phyloP scores from a whole-genome alignment of 2,113 vertebrate species.

The Aptenodytes patagonicus region DNA sequence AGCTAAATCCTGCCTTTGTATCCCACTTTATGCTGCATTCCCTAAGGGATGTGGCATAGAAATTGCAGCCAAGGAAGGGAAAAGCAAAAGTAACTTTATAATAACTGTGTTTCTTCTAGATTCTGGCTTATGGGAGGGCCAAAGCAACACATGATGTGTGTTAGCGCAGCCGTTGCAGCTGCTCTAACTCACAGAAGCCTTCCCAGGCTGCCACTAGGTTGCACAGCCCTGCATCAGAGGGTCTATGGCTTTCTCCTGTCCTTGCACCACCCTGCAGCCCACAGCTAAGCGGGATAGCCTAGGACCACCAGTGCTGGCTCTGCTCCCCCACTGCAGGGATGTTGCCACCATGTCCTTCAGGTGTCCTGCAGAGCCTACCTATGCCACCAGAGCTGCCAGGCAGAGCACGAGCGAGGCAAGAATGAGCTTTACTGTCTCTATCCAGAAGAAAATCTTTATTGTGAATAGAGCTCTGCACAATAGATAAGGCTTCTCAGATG shows the following conservation, averaged over 20 bases:
- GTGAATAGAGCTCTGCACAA: background rate
- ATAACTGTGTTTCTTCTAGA: background rate
- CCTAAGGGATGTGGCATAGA: background rate
- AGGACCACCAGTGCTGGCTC: background rate
- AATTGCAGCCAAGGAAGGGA: background rate
- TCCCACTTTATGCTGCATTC: background rate
- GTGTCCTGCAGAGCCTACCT: background rate
- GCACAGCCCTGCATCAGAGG: background rate
- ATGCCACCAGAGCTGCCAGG: background rate
- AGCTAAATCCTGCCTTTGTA: background rate
- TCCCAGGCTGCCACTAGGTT: background rate
- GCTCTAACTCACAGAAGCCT: background rate
- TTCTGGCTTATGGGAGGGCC: background rate
- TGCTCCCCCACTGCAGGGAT: fast-evolving
- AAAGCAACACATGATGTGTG: fast-evolving
- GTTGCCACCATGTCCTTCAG: background rate
- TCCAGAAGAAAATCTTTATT: background rate
- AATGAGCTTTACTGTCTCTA: background rate
- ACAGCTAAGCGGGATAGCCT: background rate
- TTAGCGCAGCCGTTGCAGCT: background rate
- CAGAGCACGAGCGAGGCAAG: fast-evolving
- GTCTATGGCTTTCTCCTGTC: background rate
- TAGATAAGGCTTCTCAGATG: conserved; percentile 34
- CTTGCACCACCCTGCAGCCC: background rate
- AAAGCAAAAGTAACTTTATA: background rate